phyloP scores from a whole-genome alignment of 2,113 vertebrate genomes.

The Salvelinus alpinus region DNA sequence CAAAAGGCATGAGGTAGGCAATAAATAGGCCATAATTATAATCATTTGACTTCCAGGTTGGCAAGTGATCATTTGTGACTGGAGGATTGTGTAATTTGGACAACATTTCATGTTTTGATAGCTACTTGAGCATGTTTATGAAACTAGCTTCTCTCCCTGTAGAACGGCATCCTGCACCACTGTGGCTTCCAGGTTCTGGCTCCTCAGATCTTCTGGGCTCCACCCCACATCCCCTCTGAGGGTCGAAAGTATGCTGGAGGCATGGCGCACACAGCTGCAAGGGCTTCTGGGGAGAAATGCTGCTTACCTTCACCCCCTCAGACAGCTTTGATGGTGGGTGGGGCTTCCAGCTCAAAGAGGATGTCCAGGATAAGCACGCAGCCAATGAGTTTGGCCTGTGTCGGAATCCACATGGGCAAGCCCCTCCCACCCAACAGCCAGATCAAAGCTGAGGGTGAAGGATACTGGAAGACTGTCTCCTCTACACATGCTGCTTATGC shows the following conservation, averaged over 20 bases:
- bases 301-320: slow-evolving; percentile 62
- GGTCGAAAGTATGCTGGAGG: slow-evolving; percentile 55
- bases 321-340: slow-evolving; percentile 71
- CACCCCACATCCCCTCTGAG: slow-evolving; percentile 49
- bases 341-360: slow-evolving; percentile 72
- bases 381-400: slow-evolving; percentile 67
- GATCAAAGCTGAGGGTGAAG: slow-evolving; percentile 56
- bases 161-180: slow-evolving; percentile 80
- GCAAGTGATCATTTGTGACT: too few relatives aligned
- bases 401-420: slow-evolving; percentile 76
- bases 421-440: slow-evolving; percentile 72
- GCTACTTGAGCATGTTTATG: neutral
- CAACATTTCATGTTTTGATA: too few relatives aligned
- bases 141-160: slow-evolving; percentile 18
- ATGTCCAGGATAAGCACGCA: slow-evolving; percentile 61
- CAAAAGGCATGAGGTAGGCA: too few relatives aligned
- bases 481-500: too few relatives aligned
- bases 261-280: slow-evolving; percentile 55
- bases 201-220: slow-evolving; percentile 79
- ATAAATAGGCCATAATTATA: too few relatives aligned
- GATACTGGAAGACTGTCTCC: too few relatives aligned
- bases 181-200: slow-evolving; percentile 84
- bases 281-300: slow-evolving; percentile 48
- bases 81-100: too few relatives aligned
- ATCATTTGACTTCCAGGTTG: too few relatives aligned